Base-by-base conservation (phyloP, 2,113 vertebrate genomes). In the Procavia capensis region DNA sequence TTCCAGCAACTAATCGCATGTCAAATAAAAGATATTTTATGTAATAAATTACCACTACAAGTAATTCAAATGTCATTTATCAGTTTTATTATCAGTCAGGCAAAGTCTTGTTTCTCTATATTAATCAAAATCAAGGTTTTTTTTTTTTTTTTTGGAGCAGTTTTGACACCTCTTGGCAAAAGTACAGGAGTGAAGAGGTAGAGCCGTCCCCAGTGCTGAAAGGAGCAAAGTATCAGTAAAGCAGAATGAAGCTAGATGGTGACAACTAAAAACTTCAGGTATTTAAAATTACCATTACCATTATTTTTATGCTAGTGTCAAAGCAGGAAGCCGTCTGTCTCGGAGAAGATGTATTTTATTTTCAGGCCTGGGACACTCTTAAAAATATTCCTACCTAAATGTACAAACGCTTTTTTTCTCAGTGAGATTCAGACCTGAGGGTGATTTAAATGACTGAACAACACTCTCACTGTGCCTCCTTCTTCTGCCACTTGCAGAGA, bases 1-100 rank as follows among this genome's bases (percentile, higher is more conserved):
- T 98, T 98, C 98, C 95, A 98, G 98, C 98, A 98, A 99, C 98
- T 99, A 99, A 99, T 99, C 99, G 97, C 98, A 98, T 98, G 98
- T 99, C 99, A 99, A 99, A 99, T 99, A 99, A 99, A 98, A 99
- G 98, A 99, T 99, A 99, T 99, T 99, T 99, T 98, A 98, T 98
- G 98, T 99, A 99, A 99, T 99, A 99, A 99, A 99, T 99, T 99
- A 99, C 99, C 95, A 98, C 98, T 98, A 98, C 98, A 98, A 99
- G 98, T 99, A 98, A 99, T 99, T 99, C 98, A 98, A 98, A 98
- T 98, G 98, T 99, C 98, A 99, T 99, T 99, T 99, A 99, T 99
- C 98, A 99, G 98, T 99, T 99, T 99, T 99, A 99, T 99, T 99
- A 99, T 99, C 98, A 98, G 98, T 99, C 98, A 98, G 98, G 98